Evolutionary conservation across 1,140 invertebrate species (phyloP), one percentile per base, ranked within the genome.

Genomic region (Yoshiicerus persimilis): DNA sequence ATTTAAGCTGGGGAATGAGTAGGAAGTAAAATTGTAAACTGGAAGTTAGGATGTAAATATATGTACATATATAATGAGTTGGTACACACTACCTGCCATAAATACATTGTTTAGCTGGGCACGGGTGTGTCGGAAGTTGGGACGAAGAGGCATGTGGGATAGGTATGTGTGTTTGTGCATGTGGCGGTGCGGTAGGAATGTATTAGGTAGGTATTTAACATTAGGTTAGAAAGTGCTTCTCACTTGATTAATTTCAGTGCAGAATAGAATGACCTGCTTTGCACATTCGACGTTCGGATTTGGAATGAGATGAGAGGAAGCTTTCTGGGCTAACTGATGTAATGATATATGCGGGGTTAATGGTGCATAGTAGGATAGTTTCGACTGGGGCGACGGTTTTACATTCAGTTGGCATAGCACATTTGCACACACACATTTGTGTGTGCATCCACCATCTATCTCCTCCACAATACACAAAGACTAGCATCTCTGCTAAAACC

Each of bases 291-390:
- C 30, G 75, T 36, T 80, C 75, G 32, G 75, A 80, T 34, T 25
- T 38, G 39, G 66, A 87, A 77, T 87, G 27, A 62, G 83, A 84
- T 56, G 83, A 47, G 83, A 56, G 75, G 39, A 47, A 62, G 83
- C 38, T 62, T 84, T 56, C 25, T 47, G n/a, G 38, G 20, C 83
- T 84, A 84, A 84, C 39, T 86, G 85, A 86, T 86, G 32, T 34
- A 56, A 86, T 86, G 47, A 86, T 66, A 86, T 56, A 86, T 64
- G 62, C 62, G 34, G 85, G 70, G 86, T 87, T 87, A 87, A 87
- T 87, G 86, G 64, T 87, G 86, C 86, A 87, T 70, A 70, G 32
- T n/a, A 80, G 20, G 38, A 20, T 47, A 80, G 86, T 38, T 80
- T 80, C 34, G 75, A 80, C 75, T 80, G n/a, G 32, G 75, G 38